A percentile compares a stretch with the other conserved stretches of the same genome.
phyloP scores from a whole-genome alignment of 1,140 invertebrate genomes.

The Orchestia grillus region DNA sequence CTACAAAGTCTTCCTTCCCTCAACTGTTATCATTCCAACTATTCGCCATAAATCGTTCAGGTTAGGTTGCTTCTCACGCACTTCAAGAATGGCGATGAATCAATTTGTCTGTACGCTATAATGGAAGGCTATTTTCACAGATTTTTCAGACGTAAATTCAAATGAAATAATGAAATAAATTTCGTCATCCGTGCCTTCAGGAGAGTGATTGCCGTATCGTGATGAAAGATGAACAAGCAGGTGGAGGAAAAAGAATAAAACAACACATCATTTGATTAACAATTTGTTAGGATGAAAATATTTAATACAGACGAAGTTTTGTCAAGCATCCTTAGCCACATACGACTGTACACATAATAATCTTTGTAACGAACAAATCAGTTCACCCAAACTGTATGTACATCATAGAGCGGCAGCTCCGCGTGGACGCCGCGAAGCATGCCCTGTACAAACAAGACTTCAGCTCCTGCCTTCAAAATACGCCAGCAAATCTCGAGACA shows the following conservation, averaged over 20 bases:
- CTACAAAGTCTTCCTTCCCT: too few species aligned
- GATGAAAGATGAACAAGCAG: not conserved
- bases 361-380: not conserved
- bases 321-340: constrained; percentile 11
- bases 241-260: not conserved
- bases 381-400: not conserved
- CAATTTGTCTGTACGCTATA: too few species aligned
- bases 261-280: constrained; percentile 2
- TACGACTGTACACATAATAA: constrained; percentile 11
- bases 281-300: constrained; percentile 56
- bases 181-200: too few species aligned
- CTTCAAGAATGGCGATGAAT: too few species aligned
- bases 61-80: too few species aligned
- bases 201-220: too few species aligned
- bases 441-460: not conserved
- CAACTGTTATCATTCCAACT: too few species aligned
- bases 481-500: not conserved
- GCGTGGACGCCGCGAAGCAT: too few species aligned
- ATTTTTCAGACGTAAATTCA: too few species aligned
- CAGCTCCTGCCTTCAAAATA: not conserved
- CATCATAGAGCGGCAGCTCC: not conserved
- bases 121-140: too few species aligned
- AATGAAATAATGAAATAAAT: too few species aligned
- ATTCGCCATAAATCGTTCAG: too few species aligned
- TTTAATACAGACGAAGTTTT: constrained; percentile 34